Evolutionary conservation across 1,140 invertebrate species (phyloP).

Genomic region (honey bee (Apis mellifera)): DNA sequence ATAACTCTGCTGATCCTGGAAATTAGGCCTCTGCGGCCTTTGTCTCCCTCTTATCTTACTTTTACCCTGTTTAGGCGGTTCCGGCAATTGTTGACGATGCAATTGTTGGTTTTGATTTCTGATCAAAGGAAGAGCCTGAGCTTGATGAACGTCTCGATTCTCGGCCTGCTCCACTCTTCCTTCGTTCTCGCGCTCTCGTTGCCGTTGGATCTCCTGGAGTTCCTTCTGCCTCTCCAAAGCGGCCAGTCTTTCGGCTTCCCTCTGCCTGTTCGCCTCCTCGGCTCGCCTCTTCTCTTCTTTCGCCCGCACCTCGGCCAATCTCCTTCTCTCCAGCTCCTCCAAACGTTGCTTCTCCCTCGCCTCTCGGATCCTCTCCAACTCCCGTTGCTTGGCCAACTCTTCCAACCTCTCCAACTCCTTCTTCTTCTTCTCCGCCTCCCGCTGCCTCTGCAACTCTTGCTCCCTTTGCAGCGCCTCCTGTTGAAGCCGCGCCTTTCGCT

Average conservation of each 20-base stretch:
- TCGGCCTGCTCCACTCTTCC: neutral
- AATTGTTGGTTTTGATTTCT: conserved; percentile 57
- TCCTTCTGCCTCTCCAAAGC: conserved; percentile 40
- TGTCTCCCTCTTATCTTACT: conserved; percentile 48
- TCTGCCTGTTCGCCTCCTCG: conserved; percentile 51
- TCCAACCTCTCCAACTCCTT: conserved; percentile 75
- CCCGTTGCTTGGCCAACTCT: conserved; percentile 71
- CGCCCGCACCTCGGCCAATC: conserved; percentile 60
- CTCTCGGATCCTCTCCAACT: conserved; percentile 73
- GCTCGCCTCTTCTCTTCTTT: conserved; percentile 67
- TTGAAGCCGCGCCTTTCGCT: conserved; percentile 73
- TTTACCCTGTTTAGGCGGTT: conserved; percentile 49
- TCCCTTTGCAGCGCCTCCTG: conserved; percentile 70
- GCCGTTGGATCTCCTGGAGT: conserved; percentile 28
- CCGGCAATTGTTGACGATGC: conserved; percentile 64
- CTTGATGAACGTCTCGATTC: conserved; percentile 3
- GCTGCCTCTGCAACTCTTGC: conserved; percentile 72
- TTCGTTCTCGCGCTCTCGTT: conserved; percentile 31
- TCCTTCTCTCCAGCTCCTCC: conserved; percentile 68
- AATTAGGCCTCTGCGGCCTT: conserved; percentile 47
- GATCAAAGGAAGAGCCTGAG: conserved; percentile 61
- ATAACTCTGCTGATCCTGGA: conserved; percentile 59
- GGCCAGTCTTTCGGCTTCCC: conserved; percentile 43
- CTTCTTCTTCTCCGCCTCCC: conserved; percentile 73
- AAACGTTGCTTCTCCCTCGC: conserved; percentile 70